These are phyloP conservation scores for Lamellibrachia luymesi DNA, from an alignment of 1,140 invertebrate genomes.

Conservation along the genomic window DNA sequence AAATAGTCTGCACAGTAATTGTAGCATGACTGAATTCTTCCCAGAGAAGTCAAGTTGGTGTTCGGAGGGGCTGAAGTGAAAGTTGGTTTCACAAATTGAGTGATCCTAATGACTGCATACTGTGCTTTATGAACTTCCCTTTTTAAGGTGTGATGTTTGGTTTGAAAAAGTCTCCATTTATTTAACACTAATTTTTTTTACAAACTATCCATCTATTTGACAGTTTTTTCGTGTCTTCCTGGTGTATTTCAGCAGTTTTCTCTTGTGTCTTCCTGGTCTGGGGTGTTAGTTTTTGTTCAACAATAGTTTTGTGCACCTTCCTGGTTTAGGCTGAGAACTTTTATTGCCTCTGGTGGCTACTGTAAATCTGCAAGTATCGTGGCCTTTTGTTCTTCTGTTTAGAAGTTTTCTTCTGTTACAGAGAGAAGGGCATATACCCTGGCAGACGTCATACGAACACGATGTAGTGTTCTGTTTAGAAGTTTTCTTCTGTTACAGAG, in stretches of 20 bases:
- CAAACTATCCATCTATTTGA: neutral
- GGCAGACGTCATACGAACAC: no score
- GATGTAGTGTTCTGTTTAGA: neutral
- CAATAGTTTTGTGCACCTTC: neutral
- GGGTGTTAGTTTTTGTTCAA: neutral
- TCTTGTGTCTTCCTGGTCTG: neutral
- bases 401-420: no score
- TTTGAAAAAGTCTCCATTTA: neutral
- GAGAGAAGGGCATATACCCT: no score
- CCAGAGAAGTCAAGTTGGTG: no score
- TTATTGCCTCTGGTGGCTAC: neutral
- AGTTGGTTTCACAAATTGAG: no score
- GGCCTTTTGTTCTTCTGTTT: no score
- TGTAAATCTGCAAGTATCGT: no score
- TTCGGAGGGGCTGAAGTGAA: no score
- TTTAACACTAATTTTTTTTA: neutral
- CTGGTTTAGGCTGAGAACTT: neutral
- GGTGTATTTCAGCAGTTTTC: neutral
- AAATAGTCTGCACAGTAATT: no score
- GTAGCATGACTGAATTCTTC: no score
- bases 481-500: conserved; percentile 36
- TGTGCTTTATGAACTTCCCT: no score
- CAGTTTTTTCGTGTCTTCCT: neutral
- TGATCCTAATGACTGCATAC: no score
- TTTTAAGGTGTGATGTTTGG: neutral